Evolutionary conservation across 1,140 invertebrate species (phyloP), one percentile per base, ranked within the genome.

Genomic region (Schlechtendalia chinensis): DNA sequence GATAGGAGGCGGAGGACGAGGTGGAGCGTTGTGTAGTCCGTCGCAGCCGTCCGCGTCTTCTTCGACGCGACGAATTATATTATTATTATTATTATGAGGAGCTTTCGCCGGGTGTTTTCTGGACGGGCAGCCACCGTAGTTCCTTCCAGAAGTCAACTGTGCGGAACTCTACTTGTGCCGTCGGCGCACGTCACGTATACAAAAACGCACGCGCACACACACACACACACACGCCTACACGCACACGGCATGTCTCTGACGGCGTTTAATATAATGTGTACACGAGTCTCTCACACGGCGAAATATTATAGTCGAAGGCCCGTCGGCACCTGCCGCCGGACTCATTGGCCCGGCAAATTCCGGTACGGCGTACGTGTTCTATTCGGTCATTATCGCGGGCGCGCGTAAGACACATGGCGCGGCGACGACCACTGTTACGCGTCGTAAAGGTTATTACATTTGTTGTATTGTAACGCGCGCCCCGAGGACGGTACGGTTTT

Each of bases 331-430:
- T 79, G 75, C 75, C 75, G 58, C 16, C 58, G 24, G 45, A 27
- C 69, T 45, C 75, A 79, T 61, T 63, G 58, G 75, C 54, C 75
- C 75, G 75, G 75, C 75, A 79, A 79, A 79, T 79, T 79, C 58
- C 58, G 75, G 58, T 79, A 54, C 53, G 8, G 17, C 8, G 63
- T 29, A 12, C 27, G 32, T 29, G 54, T 59, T 77, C 54, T 45
- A 45, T 77, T 47, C 24, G 39, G 54, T 59, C 75, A 79, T 79
- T 79, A 79, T 10, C 54, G 54, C 5, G 50, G 16, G 65, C 67
- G 32, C 58, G 69, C 24, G 59, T 54, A 79, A 79, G 58, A 63
- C 74, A 77, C 22, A 77, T 77, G 74, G 56, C 17, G 22, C 75
- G 39, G 6, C 39, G n/a, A 58, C 53, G 61, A 19, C 22, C 22